phyloP scores from a whole-genome alignment of 2,113 vertebrate species.

The Pteruthius melanotis region DNA sequence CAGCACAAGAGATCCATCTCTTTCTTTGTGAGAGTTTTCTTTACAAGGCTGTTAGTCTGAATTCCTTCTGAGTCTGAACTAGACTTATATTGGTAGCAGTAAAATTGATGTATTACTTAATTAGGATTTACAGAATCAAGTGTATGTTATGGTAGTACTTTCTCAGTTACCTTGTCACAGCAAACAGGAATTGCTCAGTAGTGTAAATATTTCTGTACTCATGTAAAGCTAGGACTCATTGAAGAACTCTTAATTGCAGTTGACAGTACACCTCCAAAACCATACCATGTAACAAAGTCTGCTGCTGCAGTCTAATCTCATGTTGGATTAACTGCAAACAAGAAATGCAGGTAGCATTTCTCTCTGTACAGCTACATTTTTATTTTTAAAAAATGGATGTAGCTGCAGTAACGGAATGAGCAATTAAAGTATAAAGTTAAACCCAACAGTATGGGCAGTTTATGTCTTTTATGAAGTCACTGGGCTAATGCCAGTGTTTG shows the following conservation, averaged over 20 bases:
- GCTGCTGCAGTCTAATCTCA: not conserved
- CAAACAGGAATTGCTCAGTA: not conserved
- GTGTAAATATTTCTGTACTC: not conserved
- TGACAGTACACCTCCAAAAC: not conserved
- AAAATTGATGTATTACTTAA: not conserved
- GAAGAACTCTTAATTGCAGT: not conserved
- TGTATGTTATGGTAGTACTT: not conserved
- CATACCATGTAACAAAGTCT: not conserved
- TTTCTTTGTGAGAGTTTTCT: not conserved
- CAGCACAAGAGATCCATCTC: not conserved
- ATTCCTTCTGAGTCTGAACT: not conserved
- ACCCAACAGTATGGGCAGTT: not conserved
- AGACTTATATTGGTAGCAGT: not conserved
- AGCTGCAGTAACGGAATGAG: not conserved
- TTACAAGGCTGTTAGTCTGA: not conserved
- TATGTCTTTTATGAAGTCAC: not conserved
- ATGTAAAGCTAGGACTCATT: not conserved
- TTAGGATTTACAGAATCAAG: not conserved
- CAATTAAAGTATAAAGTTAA: not conserved
- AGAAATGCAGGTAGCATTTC: not conserved
- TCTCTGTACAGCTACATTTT: not conserved
- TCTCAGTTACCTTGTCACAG: not conserved
- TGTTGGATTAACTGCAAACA: not conserved
- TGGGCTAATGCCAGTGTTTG: not conserved
- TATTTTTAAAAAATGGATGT: not conserved